Conservation (phyloP, 2,797 vertebrate species). For the Bufotes viridis region DNA sequence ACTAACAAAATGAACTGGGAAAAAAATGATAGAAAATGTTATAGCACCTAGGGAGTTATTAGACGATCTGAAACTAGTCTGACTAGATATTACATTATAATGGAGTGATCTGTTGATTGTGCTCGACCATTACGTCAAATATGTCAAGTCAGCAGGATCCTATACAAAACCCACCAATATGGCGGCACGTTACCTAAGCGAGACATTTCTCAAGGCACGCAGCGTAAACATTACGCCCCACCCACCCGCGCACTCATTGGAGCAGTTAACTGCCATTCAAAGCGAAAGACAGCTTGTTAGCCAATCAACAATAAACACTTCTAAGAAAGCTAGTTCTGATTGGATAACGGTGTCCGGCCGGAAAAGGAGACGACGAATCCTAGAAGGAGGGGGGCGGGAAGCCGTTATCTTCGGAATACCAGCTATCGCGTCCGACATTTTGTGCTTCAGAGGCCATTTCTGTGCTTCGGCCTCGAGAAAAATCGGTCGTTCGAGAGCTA, state of each 20-base stretch:
- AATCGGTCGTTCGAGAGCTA: neutral
- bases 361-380: neutral
- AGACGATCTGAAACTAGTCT: too few species aligned
- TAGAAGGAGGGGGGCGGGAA: neutral
- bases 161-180: neutral
- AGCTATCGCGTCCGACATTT: neutral
- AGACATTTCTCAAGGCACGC: neutral
- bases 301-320: neutral
- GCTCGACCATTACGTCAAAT: too few species aligned
- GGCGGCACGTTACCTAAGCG: neutral
- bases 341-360: neutral
- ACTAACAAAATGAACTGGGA: too few species aligned
- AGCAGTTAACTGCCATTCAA: neutral
- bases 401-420: neutral
- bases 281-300: too few species aligned
- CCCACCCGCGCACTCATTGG: neutral
- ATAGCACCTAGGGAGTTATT: too few species aligned
- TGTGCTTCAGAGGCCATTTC: slow-evolving; percentile 5
- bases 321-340: neutral
- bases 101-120: too few species aligned
- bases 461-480: neutral
- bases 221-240: neutral
- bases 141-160: too few species aligned
- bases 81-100: too few species aligned
- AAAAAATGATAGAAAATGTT: too few species aligned